Evolutionary conservation across 2,113 vertebrate genomes (phyloP), one percentile per base, ranked within the genome.

Genomic region (Glareola pratincola): DNA sequence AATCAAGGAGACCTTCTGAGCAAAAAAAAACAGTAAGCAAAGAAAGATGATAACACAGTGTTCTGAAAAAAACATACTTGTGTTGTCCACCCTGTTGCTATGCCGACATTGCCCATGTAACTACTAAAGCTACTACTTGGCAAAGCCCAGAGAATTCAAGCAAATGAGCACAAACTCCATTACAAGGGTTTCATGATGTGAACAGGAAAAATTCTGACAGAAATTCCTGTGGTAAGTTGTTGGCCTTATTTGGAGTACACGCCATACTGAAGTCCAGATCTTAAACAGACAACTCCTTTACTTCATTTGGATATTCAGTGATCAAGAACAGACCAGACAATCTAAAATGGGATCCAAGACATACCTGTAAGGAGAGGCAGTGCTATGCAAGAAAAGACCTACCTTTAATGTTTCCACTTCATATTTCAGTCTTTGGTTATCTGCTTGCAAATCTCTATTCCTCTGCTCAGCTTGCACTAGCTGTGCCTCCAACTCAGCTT

Each of bases 401-500:
- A 99, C 99, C 99, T 99, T 99, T 85, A 99, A 97, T 10, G 98
- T 98, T 91, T 99, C 98, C 94, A 99, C 97, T 96, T 99, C 99
- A 45, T 98, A 99, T 92, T 99, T 99, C 93, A 99, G 97, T 96
- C 99, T 99, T 98, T 99, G 99, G 95, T 99, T 99, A 97, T 99
- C 99, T 45, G 98, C 98, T 79, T 99, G 98, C 92, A 99, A 98
- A 97, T 99, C 99, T 96, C 99, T 97, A 9, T 99, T 99, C 83
- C 99, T 98, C 91, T 99, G 99, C 87, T 99, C 99, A 39, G 99
- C 98, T 94, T 99, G 99, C 56, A 98, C 98, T 30, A 99, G 98
- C 91, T 99, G 99, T 7, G 99, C 99, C 96, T 99, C 99, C 97
- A 99, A 96, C 95, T 99, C 99, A 8, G 99, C 99, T 97, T 99